Evolutionary conservation across 1,140 invertebrate species (phyloP), one percentile per base, ranked within the genome.

Genomic region (Hirudo medicinalis): DNA sequence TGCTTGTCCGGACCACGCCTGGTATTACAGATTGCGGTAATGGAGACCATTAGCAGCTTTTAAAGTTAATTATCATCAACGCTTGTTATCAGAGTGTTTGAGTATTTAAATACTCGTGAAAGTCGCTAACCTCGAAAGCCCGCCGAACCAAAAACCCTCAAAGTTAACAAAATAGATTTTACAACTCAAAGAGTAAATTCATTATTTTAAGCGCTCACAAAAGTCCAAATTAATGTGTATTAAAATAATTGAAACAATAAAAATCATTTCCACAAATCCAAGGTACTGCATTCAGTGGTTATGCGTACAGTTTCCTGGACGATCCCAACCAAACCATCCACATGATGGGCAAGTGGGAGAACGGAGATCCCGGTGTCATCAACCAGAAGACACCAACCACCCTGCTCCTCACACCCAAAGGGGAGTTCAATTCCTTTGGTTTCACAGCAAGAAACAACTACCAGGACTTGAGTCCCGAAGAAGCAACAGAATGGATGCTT

Each of bases 291-390:
- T 87, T 86, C 77, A 86, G 84, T 72, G 86, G 86, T 0, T 87
- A 87, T 76, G 86, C 86, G 0, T 87, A 85, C 75, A 83, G 84
- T 29, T 86, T 87, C 75, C 81, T 82, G 2, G 77, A 82, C n/a
- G 84, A 86, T 75, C 82, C 83, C 2, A 83, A 84, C 20, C 22
- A 63, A 63, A 82, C 82, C 60, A 83, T 87, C 60, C 85, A 86
- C 75, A 84, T 87, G 80, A 87, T 87, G 86, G 80, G 86, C 54
- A 85, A 86, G 76, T 86, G 85, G 81, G 86, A 87, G 78, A 86
- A 86, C 22, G 85, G 85, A 22, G 86, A 87, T 76, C 85, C 85
- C 11, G 86, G 86, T 11, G 77, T 86, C 15, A 82, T 84, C 70
- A 86, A 86, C 76, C 85, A 87, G 74, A 87, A 87, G 78, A 85